Conservation (phyloP, 2,113 vertebrate species). For the Corythornis vintsioides region DNA sequence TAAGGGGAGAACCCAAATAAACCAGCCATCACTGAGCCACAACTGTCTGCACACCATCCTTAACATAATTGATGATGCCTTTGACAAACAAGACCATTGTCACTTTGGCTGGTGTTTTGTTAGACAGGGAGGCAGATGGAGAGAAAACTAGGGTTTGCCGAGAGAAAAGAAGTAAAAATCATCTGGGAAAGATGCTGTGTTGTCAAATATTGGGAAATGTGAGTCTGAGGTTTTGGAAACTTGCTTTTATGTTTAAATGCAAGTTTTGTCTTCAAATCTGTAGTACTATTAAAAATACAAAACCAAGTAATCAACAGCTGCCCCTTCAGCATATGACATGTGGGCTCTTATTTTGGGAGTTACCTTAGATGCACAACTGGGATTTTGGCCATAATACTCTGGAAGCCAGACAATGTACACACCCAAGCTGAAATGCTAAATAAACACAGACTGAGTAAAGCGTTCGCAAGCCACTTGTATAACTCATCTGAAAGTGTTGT, state of each 20-base stretch:
- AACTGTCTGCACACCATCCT: slow-evolving; percentile 66
- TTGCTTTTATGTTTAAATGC: slow-evolving; percentile 6
- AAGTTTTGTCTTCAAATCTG: slow-evolving; percentile 15
- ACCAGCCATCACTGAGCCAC: slow-evolving; percentile 3
- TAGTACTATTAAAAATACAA: slow-evolving; percentile 17
- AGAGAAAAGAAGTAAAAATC: slow-evolving; percentile 33
- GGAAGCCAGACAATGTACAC: slow-evolving; percentile 67
- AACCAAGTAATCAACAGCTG: slow-evolving; percentile 37
- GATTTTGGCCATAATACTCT: slow-evolving; percentile 40
- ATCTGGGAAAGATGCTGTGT: neutral
- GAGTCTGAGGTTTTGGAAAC: neutral
- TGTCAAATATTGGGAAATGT: neutral
- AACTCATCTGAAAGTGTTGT: slow-evolving; percentile 60
- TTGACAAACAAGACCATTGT: slow-evolving; percentile 62
- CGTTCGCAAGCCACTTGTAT: slow-evolving; percentile 48
- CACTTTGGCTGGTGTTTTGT: slow-evolving; percentile 42
- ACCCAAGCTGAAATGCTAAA: slow-evolving; percentile 60
- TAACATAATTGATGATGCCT: slow-evolving; percentile 62
- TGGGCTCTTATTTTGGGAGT: slow-evolving; percentile 55
- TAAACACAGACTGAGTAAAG: slow-evolving; percentile 60
- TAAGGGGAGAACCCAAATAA: slow-evolving; percentile 21
- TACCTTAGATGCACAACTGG: slow-evolving; percentile 51
- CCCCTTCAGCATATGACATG: slow-evolving; percentile 49
- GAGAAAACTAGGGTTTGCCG: slow-evolving; percentile 36
- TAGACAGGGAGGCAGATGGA: slow-evolving; percentile 18